Percentiles rank a stretch among this genome's conserved stretches.
Evolutionary conservation across 1,140 invertebrate genomes (phyloP).

Genomic region (Himalopsyche phryganea): DNA sequence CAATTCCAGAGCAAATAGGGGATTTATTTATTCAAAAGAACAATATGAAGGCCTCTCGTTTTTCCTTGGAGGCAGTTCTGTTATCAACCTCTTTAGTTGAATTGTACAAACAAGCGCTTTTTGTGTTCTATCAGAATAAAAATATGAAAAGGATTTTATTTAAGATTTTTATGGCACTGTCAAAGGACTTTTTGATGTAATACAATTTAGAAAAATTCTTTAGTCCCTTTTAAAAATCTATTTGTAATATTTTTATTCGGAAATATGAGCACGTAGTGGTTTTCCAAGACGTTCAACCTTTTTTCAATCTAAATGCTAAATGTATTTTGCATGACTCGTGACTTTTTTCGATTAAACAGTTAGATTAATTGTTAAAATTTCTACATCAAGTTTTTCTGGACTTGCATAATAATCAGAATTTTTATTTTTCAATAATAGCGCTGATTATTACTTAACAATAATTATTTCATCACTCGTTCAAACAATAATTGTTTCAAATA

Average conservation of each 20-base stretch:
- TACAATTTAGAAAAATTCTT: slow-evolving; percentile 4
- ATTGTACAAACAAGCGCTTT: slow-evolving; percentile 29
- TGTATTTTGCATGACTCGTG: no score
- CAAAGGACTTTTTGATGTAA: slow-evolving; percentile 11
- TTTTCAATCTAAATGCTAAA: no score
- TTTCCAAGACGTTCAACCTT: no score
- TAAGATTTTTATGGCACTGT: slow-evolving; percentile 16
- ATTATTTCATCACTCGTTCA: no score
- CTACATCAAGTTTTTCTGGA: no score
- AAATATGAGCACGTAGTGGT: not conserved
- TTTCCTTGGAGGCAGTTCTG: slow-evolving; percentile 12
- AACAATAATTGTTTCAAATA: no score
- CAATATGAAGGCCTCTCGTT: slow-evolving; percentile 18
- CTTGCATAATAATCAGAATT: no score
- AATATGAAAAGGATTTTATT: slow-evolving; percentile 27
- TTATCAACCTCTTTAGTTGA: slow-evolving; percentile 19
- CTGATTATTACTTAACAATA: no score
- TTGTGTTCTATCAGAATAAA: slow-evolving; percentile 21
- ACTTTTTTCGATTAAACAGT: no score
- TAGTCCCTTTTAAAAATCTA: not conserved
- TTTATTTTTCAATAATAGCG: no score
- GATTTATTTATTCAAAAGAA: slow-evolving; percentile 35
- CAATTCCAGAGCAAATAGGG: slow-evolving; percentile 31
- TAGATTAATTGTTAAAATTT: no score
- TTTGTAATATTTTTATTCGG: not conserved